Conservation (phyloP, 2,888 invertebrate genomes). For the Aspidiotus rigidus region DNA sequence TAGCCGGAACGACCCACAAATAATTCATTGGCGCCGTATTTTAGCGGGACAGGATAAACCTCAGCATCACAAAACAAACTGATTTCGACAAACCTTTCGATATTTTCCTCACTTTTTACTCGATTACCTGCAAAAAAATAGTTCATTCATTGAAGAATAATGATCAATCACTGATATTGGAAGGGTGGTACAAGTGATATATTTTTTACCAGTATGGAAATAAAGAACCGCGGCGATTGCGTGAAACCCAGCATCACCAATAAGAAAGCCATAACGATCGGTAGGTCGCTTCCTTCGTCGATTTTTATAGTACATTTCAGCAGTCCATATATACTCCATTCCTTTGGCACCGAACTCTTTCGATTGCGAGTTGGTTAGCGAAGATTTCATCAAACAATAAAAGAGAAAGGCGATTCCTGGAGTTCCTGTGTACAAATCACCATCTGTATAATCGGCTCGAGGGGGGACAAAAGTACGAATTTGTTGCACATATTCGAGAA, state of each 20-base stretch:
- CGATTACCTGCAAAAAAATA: background rate
- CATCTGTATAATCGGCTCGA: constrained; percentile 44
- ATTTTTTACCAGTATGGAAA: constrained; percentile 43
- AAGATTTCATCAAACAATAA: constrained; percentile 55
- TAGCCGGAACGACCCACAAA: constrained; percentile 80
- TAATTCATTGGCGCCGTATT: constrained; percentile 69
- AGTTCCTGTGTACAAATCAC: constrained; percentile 60
- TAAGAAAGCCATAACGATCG: constrained; percentile 61
- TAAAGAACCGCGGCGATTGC: constrained; percentile 58
- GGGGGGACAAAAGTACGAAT: constrained; percentile 42
- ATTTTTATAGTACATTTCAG: constrained; percentile 49
- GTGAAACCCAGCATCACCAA: constrained; percentile 70
- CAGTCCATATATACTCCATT: constrained; percentile 54
- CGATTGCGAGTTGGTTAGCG: constrained; percentile 46
- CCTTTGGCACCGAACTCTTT: constrained; percentile 51
- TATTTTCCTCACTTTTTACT: background rate
- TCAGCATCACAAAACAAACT: background rate
- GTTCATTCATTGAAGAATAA: too few relatives aligned
- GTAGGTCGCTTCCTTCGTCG: constrained; percentile 44
- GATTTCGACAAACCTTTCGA: background rate
- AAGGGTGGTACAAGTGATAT: too few relatives aligned
- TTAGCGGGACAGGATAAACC: constrained; percentile 36
- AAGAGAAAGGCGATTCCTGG: constrained; percentile 69
- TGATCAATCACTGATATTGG: too few relatives aligned
- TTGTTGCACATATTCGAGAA: constrained; percentile 34